Conservation (phyloP, 23 tunicate species). For the Clavelina lepadiformis region DNA sequence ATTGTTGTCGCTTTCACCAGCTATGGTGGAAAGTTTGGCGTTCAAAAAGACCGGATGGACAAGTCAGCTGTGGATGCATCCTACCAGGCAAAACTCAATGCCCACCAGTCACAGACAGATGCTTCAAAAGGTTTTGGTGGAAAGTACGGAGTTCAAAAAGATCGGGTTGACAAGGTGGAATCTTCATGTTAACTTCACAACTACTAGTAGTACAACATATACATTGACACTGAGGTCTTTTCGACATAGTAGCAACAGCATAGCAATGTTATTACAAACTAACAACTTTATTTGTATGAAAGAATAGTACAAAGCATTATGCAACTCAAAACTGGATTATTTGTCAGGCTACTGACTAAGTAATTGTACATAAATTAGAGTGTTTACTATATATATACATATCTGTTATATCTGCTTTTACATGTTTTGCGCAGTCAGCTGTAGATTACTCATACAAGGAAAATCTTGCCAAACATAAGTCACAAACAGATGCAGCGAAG, state of each 20-base stretch:
- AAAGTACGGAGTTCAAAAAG: conserved; percentile 91
- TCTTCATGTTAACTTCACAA: no score
- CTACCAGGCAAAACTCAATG: conserved; percentile 64
- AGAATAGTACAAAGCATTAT: no score
- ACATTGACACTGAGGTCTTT: no score
- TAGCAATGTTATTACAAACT: no score
- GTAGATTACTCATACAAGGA: conserved; percentile 54
- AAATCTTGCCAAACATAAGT: conserved; percentile 65
- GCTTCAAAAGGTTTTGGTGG: conserved; percentile 98
- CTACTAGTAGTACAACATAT: no score
- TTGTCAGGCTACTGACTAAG: no score
- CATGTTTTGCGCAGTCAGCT: conserved; percentile 46
- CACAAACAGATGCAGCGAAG: conserved; percentile 89
- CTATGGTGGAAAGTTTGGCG: conserved; percentile 98
- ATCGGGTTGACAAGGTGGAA: conserved; percentile 90
- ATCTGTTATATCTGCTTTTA: background rate
- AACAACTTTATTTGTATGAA: no score
- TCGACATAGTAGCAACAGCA: no score
- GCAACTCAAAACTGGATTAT: no score
- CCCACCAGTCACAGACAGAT: conserved; percentile 90
- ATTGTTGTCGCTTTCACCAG: conserved; percentile 32
- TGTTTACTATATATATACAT: no score
- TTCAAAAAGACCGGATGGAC: conserved; percentile 97
- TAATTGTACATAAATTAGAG: no score
- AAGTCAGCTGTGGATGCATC: conserved; percentile 74